Evolutionary conservation across 2,113 vertebrate species (phyloP).

Genomic region (Phyllostomus discolor): DNA sequence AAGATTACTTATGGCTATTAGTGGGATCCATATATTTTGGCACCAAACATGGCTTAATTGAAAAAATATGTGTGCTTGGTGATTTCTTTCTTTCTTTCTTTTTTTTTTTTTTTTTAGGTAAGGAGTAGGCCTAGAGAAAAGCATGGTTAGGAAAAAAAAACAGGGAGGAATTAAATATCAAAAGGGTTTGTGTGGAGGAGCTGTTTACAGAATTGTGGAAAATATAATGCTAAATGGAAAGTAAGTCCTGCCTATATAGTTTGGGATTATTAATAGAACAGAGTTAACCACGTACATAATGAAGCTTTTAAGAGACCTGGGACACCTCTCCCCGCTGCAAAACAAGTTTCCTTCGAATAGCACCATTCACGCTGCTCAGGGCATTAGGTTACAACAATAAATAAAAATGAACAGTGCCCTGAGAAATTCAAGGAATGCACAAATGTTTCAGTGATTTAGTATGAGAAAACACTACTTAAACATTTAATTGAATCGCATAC

Average conservation of each 20-base stretch:
- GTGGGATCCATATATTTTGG: slow-evolving; percentile 77
- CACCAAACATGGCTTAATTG: slow-evolving; percentile 73
- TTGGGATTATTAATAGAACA: slow-evolving; percentile 47
- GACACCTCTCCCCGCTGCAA: slow-evolving; percentile 72
- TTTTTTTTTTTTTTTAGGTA: background rate
- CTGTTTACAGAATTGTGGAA: slow-evolving; percentile 70
- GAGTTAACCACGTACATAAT: background rate
- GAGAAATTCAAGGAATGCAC: slow-evolving; percentile 92
- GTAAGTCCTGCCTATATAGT: slow-evolving; percentile 40
- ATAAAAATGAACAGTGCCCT: slow-evolving; percentile 85
- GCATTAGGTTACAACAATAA: slow-evolving; percentile 92
- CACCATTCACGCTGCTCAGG: slow-evolving; percentile 83
- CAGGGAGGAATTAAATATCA: slow-evolving; percentile 66
- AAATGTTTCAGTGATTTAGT: slow-evolving; percentile 84
- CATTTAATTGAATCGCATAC: slow-evolving; percentile 72
- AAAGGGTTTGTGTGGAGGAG: slow-evolving; percentile 34
- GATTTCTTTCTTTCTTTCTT: slow-evolving; percentile 39
- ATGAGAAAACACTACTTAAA: slow-evolving; percentile 79
- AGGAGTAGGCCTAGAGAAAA: slow-evolving; percentile 54
- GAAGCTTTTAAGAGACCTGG: slow-evolving; percentile 61
- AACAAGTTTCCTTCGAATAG: slow-evolving; percentile 82
- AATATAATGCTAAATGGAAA: slow-evolving; percentile 61
- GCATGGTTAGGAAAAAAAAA: slow-evolving; percentile 44
- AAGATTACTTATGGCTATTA: slow-evolving; percentile 77
- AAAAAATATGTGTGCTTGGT: slow-evolving; percentile 71